Conservation (phyloP, 53 echinoderm and acorn worm genomes). For the Astropecten irregularis region DNA sequence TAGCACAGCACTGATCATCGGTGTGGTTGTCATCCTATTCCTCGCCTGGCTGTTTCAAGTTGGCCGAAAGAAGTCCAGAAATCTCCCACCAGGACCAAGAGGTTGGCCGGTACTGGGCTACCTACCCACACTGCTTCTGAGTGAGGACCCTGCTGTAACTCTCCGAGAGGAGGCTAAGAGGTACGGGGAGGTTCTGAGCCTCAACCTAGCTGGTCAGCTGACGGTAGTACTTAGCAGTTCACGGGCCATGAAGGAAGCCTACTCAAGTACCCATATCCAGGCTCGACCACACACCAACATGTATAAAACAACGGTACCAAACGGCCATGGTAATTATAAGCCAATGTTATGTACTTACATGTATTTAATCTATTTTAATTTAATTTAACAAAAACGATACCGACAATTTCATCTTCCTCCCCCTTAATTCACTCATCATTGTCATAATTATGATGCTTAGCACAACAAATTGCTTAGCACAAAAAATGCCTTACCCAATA, state of each 20-base stretch:
- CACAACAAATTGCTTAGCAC: too few species aligned
- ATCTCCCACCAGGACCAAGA: background rate
- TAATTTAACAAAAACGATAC: too few species aligned
- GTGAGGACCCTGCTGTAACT: background rate
- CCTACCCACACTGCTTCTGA: background rate
- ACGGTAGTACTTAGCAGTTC: background rate
- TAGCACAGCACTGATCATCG: too few species aligned
- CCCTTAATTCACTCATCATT: too few species aligned
- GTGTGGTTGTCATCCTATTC: too few species aligned
- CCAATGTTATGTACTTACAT: too few species aligned
- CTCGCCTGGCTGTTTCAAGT: too few species aligned
- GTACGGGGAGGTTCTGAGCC: conserved; percentile 1
- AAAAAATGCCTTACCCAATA: too few species aligned
- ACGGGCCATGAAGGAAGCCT: background rate
- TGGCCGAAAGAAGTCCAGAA: background rate
- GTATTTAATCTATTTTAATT: too few species aligned
- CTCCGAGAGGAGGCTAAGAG: background rate
- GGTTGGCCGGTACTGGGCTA: background rate
- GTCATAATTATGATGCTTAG: too few species aligned
- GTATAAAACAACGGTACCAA: background rate
- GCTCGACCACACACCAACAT: background rate
- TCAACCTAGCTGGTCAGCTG: conserved; percentile 15
- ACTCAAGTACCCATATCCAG: background rate
- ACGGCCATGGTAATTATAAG: background rate
- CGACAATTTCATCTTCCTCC: background rate